Evolutionary conservation across 2,113 vertebrate species (phyloP).

Genomic region (Lichenostomus cassidix): DNA sequence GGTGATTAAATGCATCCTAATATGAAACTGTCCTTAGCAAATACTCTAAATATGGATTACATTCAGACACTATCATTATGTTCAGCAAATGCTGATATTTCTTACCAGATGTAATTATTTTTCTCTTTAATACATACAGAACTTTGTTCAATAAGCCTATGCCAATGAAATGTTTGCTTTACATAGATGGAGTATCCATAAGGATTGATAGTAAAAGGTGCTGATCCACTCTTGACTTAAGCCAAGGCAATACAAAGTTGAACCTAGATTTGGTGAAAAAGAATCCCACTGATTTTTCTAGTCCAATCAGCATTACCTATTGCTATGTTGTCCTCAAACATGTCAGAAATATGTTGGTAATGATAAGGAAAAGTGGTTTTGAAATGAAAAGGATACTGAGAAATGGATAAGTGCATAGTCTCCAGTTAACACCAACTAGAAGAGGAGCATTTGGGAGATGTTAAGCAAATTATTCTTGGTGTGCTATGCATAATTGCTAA

Average conservation of each 20-base stretch:
- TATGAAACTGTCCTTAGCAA: neutral
- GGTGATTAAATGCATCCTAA: neutral
- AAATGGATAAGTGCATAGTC: neutral
- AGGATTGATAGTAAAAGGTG: neutral
- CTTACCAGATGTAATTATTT: neutral
- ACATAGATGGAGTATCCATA: neutral
- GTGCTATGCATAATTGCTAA: neutral
- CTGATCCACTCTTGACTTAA: neutral
- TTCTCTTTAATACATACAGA: neutral
- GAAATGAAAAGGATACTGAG: neutral
- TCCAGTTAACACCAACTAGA: neutral
- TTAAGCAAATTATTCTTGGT: slow-evolving; percentile 14
- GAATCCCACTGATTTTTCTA: neutral
- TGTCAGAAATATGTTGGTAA: neutral
- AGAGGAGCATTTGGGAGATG: neutral
- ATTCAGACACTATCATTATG: neutral
- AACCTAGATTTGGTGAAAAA: neutral
- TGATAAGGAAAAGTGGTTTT: neutral
- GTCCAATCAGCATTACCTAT: neutral
- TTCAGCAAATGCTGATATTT: neutral
- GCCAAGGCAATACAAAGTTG: neutral
- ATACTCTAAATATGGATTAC: neutral
- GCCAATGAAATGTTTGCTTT: neutral
- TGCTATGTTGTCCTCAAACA: neutral
- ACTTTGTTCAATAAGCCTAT: neutral